Conservation (phyloP, 2,113 vertebrate species). For the Chloroceryle aenea region DNA sequence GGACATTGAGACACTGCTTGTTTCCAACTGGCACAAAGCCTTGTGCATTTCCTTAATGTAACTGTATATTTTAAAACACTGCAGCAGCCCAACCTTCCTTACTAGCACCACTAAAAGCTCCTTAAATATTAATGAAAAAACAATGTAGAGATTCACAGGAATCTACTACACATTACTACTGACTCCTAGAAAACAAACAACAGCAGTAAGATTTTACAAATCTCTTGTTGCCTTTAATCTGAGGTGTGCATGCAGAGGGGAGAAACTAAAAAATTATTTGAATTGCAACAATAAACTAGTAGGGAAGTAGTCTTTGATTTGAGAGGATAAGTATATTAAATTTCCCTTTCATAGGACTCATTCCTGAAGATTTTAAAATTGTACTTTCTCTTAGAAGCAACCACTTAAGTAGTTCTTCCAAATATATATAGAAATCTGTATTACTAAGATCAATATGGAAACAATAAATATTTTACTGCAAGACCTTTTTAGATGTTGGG, state of each 20-base stretch:
- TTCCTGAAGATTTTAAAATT: background rate
- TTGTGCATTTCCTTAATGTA: background rate
- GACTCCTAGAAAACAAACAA: slow-evolving; percentile 9
- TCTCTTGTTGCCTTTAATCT: background rate
- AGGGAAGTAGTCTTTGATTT: background rate
- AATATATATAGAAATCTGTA: background rate
- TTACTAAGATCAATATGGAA: background rate
- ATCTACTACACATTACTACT: background rate
- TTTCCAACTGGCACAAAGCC: background rate
- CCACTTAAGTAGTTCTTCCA: background rate
- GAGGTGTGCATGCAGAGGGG: background rate
- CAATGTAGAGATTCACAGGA: background rate
- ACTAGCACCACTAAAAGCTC: background rate
- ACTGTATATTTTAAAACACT: background rate
- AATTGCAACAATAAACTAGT: background rate
- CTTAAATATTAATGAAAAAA: slow-evolving; percentile 50
- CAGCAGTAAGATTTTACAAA: background rate
- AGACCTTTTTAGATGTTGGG: background rate
- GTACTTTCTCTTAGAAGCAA: background rate
- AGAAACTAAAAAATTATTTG: background rate
- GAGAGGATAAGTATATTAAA: background rate
- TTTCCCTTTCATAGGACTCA: background rate
- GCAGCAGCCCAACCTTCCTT: background rate
- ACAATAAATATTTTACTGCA: background rate
- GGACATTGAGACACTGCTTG: background rate